A percentile compares a stretch with the other conserved stretches of the same genome.
phyloP scores from a whole-genome alignment of 2,888 invertebrate genomes.

The Scrobipalpa costella region DNA sequence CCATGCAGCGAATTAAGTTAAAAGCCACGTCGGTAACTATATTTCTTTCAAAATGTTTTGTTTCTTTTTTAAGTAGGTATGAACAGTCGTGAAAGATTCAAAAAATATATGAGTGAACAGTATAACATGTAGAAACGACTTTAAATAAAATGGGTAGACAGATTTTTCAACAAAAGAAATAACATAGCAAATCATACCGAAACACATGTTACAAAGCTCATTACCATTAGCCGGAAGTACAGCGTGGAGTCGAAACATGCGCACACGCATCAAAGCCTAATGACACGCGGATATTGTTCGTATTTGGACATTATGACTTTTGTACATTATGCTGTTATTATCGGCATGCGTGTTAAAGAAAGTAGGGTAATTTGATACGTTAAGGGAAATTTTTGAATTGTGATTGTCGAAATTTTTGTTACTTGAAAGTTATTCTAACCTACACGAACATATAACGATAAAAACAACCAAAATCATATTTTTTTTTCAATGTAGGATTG shows the following conservation, averaged over 20 bases:
- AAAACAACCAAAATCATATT: no score
- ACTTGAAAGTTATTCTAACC: neutral
- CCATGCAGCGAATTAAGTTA: neutral
- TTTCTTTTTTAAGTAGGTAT: no score
- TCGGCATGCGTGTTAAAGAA: slow-evolving; percentile 16
- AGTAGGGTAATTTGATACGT: slow-evolving; percentile 12
- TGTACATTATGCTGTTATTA: slow-evolving; percentile 16
- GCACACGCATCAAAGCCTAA: slow-evolving; percentile 18
- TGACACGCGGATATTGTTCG: slow-evolving; percentile 13
- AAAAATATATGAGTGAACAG: no score
- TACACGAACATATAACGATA: no score
- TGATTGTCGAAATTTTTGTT: neutral
- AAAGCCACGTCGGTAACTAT: no score
- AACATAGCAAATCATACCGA: neutral
- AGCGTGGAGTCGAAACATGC: neutral
- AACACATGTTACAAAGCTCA: neutral
- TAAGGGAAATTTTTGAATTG: neutral
- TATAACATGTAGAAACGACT: no score
- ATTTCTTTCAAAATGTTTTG: no score
- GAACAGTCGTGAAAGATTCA: no score
- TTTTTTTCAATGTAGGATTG: no score
- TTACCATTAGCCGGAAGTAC: slow-evolving; percentile 2
- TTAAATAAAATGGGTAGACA: neutral
- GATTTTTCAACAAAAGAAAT: neutral
- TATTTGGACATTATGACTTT: slow-evolving; percentile 23